A percentile compares a stretch with the other conserved stretches of the same genome.
Evolutionary conservation across 2,888 invertebrate genomes (phyloP).

Genomic region (Tipula unca): DNA sequence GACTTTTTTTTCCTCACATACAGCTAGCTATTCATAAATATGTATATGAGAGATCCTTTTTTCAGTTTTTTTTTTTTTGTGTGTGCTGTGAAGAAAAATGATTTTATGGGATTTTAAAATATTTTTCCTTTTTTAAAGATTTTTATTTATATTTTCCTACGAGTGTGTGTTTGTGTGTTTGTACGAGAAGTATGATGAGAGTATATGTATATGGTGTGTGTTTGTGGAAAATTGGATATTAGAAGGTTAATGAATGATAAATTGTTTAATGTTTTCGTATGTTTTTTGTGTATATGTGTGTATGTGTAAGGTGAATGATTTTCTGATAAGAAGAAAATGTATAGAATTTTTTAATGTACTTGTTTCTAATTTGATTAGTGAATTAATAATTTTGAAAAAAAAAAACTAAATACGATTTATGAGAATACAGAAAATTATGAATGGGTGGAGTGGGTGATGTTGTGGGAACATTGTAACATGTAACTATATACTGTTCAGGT

Average conservation of each 20-base stretch:
- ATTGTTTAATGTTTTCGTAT: neutral
- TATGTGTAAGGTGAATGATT: neutral
- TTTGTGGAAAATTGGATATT: neutral
- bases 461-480: neutral
- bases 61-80: neutral
- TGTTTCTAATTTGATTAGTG: neutral
- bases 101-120: neutral
- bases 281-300: neutral
- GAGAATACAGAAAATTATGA: neutral
- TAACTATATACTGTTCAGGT: no score
- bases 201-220: neutral
- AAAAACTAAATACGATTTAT: neutral
- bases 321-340: neutral
- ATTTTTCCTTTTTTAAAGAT: neutral
- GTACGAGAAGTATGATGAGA: neutral
- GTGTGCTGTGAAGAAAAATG: neutral
- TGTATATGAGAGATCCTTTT: slow-evolving; percentile 9
- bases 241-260: slow-evolving; percentile 8
- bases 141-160: neutral
- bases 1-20: neutral
- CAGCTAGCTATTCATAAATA: neutral
- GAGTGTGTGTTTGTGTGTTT: no score
- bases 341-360: neutral
- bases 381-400: neutral
- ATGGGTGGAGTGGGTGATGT: neutral